phyloP scores from a whole-genome alignment of 2,797 vertebrate species.

The Gastrophryne carolinensis region DNA sequence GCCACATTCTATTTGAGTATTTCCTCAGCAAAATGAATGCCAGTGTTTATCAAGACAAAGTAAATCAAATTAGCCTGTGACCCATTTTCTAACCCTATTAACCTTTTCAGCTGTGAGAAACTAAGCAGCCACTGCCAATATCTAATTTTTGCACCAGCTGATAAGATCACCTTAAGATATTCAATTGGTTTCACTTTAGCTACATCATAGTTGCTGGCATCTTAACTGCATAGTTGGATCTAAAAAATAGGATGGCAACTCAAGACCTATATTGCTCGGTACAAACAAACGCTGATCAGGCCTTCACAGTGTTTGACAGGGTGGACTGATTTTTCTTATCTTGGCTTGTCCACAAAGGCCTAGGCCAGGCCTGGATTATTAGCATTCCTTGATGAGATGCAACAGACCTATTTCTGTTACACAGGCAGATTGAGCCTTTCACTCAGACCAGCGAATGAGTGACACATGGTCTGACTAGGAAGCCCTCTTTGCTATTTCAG shows the following conservation, averaged over 20 bases:
- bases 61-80: slow-evolving; percentile 98
- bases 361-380: slow-evolving; percentile 87
- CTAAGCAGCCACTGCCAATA: slow-evolving; percentile 92
- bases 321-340: slow-evolving; percentile 96
- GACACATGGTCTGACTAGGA: slow-evolving; percentile 97
- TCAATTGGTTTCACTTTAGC: slow-evolving; percentile 85
- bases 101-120: slow-evolving; percentile 92
- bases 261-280: slow-evolving; percentile 75
- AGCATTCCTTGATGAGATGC: slow-evolving; percentile 90
- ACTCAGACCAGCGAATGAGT: slow-evolving; percentile 92
- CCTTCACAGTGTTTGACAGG: slow-evolving; percentile 80
- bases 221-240: slow-evolving; percentile 70
- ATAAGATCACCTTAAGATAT: slow-evolving; percentile 96
- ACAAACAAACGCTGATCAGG: slow-evolving; percentile 77
- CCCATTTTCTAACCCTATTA: slow-evolving; percentile 94
- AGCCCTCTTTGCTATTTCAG: slow-evolving; percentile 99
- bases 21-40: slow-evolving; percentile 73
- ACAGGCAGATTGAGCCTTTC: slow-evolving; percentile 98
- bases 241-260: slow-evolving; percentile 82
- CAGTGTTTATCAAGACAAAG: slow-evolving; percentile 91
- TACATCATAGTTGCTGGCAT: slow-evolving; percentile 75
- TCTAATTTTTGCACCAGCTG: slow-evolving; percentile 90
- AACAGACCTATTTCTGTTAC: slow-evolving; percentile 94
- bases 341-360: slow-evolving; percentile 93
- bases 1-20: slow-evolving; percentile 49